A percentile compares a stretch with the other conserved stretches of the same genome.
phyloP scores from a whole-genome alignment of 2,113 vertebrate species.

The Calyptomena viridis region DNA sequence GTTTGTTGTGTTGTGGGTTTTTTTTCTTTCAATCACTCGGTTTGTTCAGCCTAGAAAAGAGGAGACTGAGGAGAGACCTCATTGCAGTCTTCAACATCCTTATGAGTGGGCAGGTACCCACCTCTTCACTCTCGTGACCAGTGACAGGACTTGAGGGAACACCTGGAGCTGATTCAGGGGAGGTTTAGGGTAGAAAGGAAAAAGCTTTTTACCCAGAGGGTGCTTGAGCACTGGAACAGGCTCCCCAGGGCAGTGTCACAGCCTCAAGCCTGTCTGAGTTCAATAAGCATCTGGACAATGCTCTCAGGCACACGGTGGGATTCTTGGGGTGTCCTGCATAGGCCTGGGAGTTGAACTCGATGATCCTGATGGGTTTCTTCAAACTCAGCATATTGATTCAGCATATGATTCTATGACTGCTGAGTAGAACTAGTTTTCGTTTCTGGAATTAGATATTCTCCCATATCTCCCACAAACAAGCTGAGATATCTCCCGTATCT shows the following conservation, averaged over 20 bases:
- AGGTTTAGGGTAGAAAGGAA: background rate
- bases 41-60: background rate
- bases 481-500: no score
- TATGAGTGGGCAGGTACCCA: background rate
- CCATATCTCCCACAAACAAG: background rate
- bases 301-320: background rate
- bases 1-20: background rate
- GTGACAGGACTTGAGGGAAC: background rate
- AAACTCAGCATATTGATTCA: background rate
- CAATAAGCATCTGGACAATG: background rate
- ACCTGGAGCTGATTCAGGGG: background rate
- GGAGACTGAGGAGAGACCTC: background rate
- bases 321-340: background rate
- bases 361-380: background rate
- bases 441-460: background rate
- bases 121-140: background rate
- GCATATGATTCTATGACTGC: fast-evolving
- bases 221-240: fast-evolving
- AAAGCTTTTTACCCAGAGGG: background rate
- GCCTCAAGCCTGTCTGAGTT: background rate
- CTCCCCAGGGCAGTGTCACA: background rate
- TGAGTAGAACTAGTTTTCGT: background rate
- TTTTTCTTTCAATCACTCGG: background rate
- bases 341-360: background rate
- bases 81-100: background rate